Evolutionary conservation across 2,888 invertebrate species (phyloP), one percentile per base, ranked within the genome.

Genomic region (Chrysolina americana): DNA sequence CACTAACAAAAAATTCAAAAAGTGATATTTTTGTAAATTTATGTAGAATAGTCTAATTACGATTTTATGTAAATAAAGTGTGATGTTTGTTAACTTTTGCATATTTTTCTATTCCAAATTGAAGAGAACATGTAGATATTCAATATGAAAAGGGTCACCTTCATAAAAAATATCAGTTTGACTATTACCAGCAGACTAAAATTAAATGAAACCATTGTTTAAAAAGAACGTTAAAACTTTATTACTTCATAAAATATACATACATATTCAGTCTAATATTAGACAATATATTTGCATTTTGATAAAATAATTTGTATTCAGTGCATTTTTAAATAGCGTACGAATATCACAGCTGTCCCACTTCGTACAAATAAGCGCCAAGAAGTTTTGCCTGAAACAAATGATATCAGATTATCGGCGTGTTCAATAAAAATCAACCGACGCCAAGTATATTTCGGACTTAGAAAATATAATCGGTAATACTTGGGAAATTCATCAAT

Each of bases 331-430:
- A 59, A 19, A 23, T 5, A 15, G 13, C 10, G n/a, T 21, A 5
- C 28, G 17, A 41, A 47, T 21, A 68, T 77, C 64, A 77, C 21
- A 83, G 76, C 66, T 81, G 80, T 13, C 81, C 76, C 9, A 94
- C 92, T 90, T 98, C 97, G 84, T 94, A 92, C 75, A 98, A 89
- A 87, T 98, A 98, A 23, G 98, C 95, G 44, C 95, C 97, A 83
- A 98, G 91, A 70, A 98, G 89, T 89, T 98, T 98, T 1, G 96
- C 96, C 85, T 86, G 80, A 71, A 85, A 84, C 17, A 78, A 76
- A 77, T 78, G 77, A 71, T 10, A 65, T 2, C 53, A 19, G 8
- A 4, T 19, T 17, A 21, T 53, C 17, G 10, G 21, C 8, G 8
- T 36, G 4, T 36, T 8, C 36, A 8, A 36, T 36, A 36, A 36